Evolutionary conservation across 2,797 vertebrate genomes (phyloP), one percentile per base, ranked within the genome.

Genomic region (Argyrosomus regius): DNA sequence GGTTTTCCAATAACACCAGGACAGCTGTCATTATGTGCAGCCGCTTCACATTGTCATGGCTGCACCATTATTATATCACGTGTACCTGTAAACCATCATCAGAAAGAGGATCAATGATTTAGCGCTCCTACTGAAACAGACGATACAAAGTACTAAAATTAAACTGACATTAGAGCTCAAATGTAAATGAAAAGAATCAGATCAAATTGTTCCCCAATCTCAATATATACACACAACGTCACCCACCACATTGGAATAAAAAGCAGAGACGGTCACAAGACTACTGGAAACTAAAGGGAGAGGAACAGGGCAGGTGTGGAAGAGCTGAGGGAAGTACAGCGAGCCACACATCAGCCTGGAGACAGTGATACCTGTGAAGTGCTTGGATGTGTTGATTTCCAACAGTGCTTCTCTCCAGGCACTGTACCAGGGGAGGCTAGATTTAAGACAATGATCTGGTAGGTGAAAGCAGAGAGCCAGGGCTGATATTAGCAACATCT

Each of bases 401-500:
- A 93, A 96, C 94, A 97, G 91, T 89, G 96, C 96, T 87, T 97
- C 95, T 97, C 95, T 97, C 96, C 96, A 98, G 96, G 95, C 96
- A 96, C 48, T 96, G 96, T 97, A 98, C 96, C 97, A 98, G 93
- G 96, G 96, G 92, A 95, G 93, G 96, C 95, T 97, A 96, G 96
- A 96, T 96, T 97, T 98, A 96, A 97, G 79, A 95, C 95, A 97
- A 91, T 94, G 93, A 96, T 97, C 97, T 97, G 94, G 96, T 82
- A 94, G 95, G 95, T 84, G 93, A 84, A 89, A 86, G 75, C 85
- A 90, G 77, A 90, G 58, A 89, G 83, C 72, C 82, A 41, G 48
- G 54, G 77, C 59, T 68, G 20, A 62, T 64, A 78, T 88, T 88
- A 88, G 81, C 72, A 63, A 80, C 66, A 72, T 59, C 56, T 54